These are phyloP conservation scores for Lemur catta DNA, from an alignment of 2,797 vertebrate genomes.

Conservation along the genomic window DNA sequence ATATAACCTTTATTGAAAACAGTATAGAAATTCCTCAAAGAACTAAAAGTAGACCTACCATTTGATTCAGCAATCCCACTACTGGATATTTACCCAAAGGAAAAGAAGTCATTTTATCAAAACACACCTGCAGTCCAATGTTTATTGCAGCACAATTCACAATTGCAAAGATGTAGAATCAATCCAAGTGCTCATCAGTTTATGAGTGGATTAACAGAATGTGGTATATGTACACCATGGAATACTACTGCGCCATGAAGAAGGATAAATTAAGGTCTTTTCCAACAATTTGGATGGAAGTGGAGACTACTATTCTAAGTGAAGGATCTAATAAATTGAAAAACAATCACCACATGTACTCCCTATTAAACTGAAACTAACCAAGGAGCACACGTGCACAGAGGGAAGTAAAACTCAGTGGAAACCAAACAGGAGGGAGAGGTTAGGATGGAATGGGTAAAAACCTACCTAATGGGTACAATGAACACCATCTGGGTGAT, in stretches of 20 bases:
- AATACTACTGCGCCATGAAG: neutral
- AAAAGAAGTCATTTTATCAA: neutral
- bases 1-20: neutral
- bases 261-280: neutral
- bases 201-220: neutral
- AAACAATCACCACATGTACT: neutral
- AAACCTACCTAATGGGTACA: too few species aligned
- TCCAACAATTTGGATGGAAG: neutral
- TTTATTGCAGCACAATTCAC: neutral
- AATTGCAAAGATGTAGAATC: neutral
- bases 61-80: neutral
- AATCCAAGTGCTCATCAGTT: neutral
- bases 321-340: neutral
- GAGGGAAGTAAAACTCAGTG: neutral
- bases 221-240: neutral
- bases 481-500: too few species aligned
- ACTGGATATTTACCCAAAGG: neutral
- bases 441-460: neutral
- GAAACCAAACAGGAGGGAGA: neutral
- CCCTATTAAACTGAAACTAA: neutral
- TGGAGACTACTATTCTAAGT: neutral
- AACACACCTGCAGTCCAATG: neutral
- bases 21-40: neutral
- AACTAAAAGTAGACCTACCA: neutral
- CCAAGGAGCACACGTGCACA: neutral